These are phyloP conservation scores for Ceyx melanurus DNA, from an alignment of 2,113 vertebrate species.

Conservation along the genomic window DNA sequence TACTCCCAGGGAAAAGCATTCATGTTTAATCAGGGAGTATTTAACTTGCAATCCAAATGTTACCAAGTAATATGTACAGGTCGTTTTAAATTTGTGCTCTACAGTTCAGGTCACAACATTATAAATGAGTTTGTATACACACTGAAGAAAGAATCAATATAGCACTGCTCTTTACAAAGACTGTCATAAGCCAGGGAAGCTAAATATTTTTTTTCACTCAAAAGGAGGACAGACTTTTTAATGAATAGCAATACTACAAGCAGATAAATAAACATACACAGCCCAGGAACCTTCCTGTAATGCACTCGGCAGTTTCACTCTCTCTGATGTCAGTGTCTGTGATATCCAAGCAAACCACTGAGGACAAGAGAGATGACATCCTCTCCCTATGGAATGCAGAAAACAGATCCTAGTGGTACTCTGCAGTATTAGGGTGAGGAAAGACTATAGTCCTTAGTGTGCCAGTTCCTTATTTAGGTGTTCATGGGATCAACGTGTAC, in stretches of 20 bases:
- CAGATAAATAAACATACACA: neutral
- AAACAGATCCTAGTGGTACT: neutral
- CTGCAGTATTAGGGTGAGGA: neutral
- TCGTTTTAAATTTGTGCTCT: slow-evolving; percentile 58
- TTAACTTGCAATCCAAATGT: slow-evolving; percentile 70
- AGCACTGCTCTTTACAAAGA: slow-evolving; percentile 1
- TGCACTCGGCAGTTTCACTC: neutral
- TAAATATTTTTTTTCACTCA: slow-evolving; percentile 29
- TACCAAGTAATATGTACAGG: slow-evolving; percentile 53
- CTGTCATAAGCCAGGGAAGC: slow-evolving; percentile 38
- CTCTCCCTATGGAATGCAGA: neutral
- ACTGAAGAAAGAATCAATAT: slow-evolving; percentile 54
- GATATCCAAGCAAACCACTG: neutral
- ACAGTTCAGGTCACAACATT: slow-evolving; percentile 44
- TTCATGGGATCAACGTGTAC: neutral
- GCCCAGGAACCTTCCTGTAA: neutral
- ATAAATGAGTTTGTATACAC: slow-evolving; percentile 63
- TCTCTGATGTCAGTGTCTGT: neutral
- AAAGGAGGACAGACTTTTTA: neutral
- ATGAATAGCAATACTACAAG: neutral
- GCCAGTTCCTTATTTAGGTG: neutral
- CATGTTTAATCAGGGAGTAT: slow-evolving; percentile 63
- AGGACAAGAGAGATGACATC: neutral
- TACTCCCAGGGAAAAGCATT: slow-evolving; percentile 51
- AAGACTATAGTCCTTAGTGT: rapidly evolving